Conservation (phyloP, 2,888 invertebrate genomes). For the Dendrolimus houi region DNA sequence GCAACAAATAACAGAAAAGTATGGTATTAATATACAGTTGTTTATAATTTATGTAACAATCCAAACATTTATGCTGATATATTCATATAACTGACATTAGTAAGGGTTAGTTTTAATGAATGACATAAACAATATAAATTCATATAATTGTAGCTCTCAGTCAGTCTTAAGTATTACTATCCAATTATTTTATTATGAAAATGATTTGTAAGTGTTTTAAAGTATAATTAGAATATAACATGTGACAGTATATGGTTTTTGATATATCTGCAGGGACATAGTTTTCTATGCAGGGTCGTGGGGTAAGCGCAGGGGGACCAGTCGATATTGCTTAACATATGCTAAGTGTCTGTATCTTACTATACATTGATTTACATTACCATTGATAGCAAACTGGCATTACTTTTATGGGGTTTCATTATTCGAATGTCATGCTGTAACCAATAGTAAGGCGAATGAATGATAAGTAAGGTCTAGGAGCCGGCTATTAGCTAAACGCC, state of each 20-base stretch:
- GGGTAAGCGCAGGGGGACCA: constrained; percentile 19
- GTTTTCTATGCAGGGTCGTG: constrained; percentile 11
- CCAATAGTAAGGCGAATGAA: no score
- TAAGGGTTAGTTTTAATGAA: constrained; percentile 55
- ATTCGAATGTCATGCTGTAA: no score
- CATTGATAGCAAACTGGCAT: no score
- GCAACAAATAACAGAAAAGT: constrained; percentile 51
- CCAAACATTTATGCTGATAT: constrained; percentile 41
- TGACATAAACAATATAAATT: constrained; percentile 23
- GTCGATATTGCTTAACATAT: constrained; percentile 4
- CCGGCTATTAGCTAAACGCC: no score
- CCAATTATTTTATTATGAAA: constrained; percentile 26
- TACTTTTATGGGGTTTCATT: no score
- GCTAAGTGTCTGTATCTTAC: no score
- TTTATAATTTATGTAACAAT: constrained; percentile 34
- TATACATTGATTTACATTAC: no score
- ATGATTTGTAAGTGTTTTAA: constrained; percentile 27
- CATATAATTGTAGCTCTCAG: constrained; percentile 38
- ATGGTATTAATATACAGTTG: constrained; percentile 31
- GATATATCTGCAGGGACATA: constrained; percentile 5
- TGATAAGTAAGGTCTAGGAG: no score
- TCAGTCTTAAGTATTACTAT: constrained; percentile 60
- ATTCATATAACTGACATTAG: constrained; percentile 52
- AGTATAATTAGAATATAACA: constrained; percentile 24
- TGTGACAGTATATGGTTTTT: constrained; percentile 18